Conservation (phyloP, 2,113 vertebrate genomes). For the Larimichthys polyactis region DNA sequence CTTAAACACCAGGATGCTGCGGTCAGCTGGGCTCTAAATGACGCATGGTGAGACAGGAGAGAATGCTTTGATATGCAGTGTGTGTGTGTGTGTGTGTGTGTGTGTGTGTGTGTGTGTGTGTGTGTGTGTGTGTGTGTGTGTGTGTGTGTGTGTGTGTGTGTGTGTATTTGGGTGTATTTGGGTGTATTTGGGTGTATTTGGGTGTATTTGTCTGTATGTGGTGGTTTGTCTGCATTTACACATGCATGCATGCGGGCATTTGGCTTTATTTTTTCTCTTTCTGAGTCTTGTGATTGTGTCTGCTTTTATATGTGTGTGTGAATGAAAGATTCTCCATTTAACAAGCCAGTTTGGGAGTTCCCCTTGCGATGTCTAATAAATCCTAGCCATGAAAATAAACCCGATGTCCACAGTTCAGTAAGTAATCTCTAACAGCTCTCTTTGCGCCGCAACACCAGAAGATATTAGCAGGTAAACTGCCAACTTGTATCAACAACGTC, state of each 20-base stretch:
- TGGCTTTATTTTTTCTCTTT: not conserved
- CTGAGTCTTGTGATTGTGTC: constrained; percentile 18
- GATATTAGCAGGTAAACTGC: constrained; percentile 72
- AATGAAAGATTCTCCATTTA: constrained; percentile 58
- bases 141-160: not conserved
- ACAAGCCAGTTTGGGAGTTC: constrained; percentile 62
- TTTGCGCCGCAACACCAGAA: constrained; percentile 29
- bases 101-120: too few relatives aligned
- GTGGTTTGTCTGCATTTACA: constrained; percentile 26
- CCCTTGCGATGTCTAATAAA: constrained; percentile 66
- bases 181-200: too few relatives aligned
- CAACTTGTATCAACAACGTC: constrained; percentile 65
- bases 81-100: too few relatives aligned
- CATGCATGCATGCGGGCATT: constrained; percentile 12
- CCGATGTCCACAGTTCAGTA: constrained; percentile 52
- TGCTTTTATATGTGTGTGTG: constrained; percentile 34
- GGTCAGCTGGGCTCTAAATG: constrained; percentile 72
- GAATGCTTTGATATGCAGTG: constrained; percentile 53
- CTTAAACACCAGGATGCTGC: constrained; percentile 63
- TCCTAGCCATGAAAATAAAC: constrained; percentile 69
- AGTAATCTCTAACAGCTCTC: constrained; percentile 49
- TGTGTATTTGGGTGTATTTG: too few relatives aligned
- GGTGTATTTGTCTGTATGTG: constrained; percentile 32
- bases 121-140: too few relatives aligned
- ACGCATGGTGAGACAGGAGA: constrained; percentile 59